Evolutionary conservation across 1,140 invertebrate genomes (phyloP), one percentile per base, ranked within the genome.

Genomic region (Arion vulgaris): DNA sequence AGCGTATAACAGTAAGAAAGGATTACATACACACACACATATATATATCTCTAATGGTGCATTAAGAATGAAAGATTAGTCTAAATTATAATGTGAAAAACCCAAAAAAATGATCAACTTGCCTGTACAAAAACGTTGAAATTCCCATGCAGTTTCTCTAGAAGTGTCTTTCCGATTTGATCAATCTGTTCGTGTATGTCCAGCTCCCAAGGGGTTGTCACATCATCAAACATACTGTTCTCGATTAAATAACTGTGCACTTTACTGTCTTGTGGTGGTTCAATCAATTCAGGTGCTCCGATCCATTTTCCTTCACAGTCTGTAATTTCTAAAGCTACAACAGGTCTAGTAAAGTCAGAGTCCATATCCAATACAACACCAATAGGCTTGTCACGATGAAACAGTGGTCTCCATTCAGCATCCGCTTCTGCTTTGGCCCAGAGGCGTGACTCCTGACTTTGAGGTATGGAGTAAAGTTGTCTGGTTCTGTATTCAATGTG

Each of bases 161-260:
- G 80, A 39, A 91, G 88, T 36, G 85, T 86, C 80, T 88, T 89
- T 0, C 90, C 89, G 17, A 90, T 86, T 28, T 89, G 86, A 39
- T 91, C 90, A 69, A 91, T 90, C 78, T 91, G 90, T n/a, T 91
- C 90, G 68, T 91, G 90, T 53, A 91, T 89, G 69, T 91, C 90
- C 19, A 89, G 79, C 76, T 91, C 90, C 90, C 90, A 91, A 5
- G 85, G 85, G 19, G 84, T 88, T 17, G 88, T 91, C 17, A 91
- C 85, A 80, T 91, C 90, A 62, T 90, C 89, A 83, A 91, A 91
- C 74, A 91, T 88, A 49, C 87, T 86, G 76, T 88, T 85, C 49
- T 91, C 88, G 68, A 88, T 86, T 23, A 91, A 78, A 26, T 88
- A 86, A 7, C 90, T 89, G 38, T 83, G 39, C 2, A 73, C 66